Evolutionary conservation across 2,113 vertebrate species (phyloP), one percentile per base, ranked within the genome.

Genomic region (Eulemur macaco): DNA sequence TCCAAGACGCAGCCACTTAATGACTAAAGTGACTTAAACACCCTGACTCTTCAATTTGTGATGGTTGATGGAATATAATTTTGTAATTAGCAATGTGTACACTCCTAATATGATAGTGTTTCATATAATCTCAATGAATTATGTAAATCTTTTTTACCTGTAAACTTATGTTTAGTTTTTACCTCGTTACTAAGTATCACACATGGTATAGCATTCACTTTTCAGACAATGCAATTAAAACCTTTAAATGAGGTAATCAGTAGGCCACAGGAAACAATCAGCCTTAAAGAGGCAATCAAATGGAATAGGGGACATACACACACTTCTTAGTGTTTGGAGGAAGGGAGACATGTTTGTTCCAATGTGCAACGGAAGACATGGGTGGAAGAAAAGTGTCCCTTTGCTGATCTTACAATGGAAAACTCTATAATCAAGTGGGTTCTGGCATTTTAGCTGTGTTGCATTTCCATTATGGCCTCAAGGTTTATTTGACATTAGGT

Each of bases 201-300:
- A 42, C 87, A 69, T 95, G 89, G 0, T 89, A 96, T 96, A 96
- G 84, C 77, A 89, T 86, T 96, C 84, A 37, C 25, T 97, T 97
- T 94, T 86, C 97, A 98, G 97, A 92, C 97, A 98, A 95, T 97
- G 97, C 96, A 98, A 98, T 98, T 98, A 98, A 95, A 95, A 94
- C 63, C 82, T 98, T 98, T 97, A 96, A 97, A 95, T 84, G 77
- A 96, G 81, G 86, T 97, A 97, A 97, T 98, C 97, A 98, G 93
- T 97, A 96, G 97, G 94, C 97, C 94, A 82, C 92, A 96, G 73
- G 76, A 96, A 98, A 86, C 95, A 97, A 97, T 98, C 97, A 95
- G 82, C 93, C 94, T 96, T 69, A 93, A 97, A 88, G 91, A 42
- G 73, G 94, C 76, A 97, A 94, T 96, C 76, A 96, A 52, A 85